Conservation (phyloP, 2,888 invertebrate species). For the Carpatolechia fugitivella region DNA sequence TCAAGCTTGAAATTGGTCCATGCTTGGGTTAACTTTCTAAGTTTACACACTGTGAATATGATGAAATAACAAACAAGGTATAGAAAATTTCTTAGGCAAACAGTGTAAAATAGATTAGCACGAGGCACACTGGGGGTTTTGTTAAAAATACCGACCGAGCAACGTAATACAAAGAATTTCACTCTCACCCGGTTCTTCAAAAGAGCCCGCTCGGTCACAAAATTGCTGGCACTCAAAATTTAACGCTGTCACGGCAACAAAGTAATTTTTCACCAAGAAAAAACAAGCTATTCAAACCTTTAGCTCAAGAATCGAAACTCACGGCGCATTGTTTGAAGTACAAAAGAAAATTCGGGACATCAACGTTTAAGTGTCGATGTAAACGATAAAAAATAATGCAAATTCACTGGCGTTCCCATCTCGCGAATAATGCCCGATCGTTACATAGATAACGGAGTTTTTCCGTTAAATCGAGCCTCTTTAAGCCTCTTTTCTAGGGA, state of each 20-base stretch:
- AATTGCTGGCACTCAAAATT: conserved; percentile 13
- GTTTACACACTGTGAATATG: too few species aligned
- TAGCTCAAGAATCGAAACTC: conserved; percentile 53
- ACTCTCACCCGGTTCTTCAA: background rate
- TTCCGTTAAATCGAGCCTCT: conserved; percentile 58
- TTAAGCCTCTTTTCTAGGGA: conserved; percentile 37
- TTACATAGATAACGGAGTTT: conserved; percentile 68
- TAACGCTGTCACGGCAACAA: conserved; percentile 43
- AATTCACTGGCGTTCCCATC: conserved; percentile 52
- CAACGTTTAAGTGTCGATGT: conserved; percentile 50
- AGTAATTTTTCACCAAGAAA: conserved; percentile 61
- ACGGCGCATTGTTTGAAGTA: conserved; percentile 54
- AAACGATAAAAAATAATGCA: conserved; percentile 72
- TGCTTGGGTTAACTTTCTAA: too few species aligned
- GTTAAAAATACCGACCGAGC: background rate
- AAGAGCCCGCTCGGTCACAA: conserved; percentile 6
- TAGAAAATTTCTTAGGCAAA: background rate
- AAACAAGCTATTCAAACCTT: conserved; percentile 45
- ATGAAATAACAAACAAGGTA: background rate
- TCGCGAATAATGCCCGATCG: conserved; percentile 62
- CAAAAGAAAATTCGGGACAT: conserved; percentile 51
- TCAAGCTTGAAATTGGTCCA: too few species aligned
- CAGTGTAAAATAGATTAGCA: background rate
- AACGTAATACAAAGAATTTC: conserved; percentile 10
- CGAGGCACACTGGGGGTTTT: background rate